Evolutionary conservation across 2,888 invertebrate genomes (phyloP), one percentile per base, ranked within the genome.

Genomic region (Nyleta sp.): DNA sequence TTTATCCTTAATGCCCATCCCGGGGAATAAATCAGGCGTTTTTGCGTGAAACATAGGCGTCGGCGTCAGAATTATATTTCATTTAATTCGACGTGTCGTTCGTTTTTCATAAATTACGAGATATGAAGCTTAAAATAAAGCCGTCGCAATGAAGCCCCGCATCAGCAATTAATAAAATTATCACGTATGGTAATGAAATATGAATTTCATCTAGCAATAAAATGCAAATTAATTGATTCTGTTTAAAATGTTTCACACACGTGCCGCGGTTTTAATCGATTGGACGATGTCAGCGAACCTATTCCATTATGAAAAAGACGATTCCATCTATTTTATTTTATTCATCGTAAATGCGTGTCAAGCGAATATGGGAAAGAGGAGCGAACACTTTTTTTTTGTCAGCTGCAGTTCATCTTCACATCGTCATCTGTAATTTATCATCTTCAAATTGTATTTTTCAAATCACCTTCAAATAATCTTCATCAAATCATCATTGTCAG

Each of bases 81-180:
- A 22, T 46, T 46, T 22, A 20, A 11, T 46, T 11, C 20, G 8
- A 20, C 22, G 15, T 11, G 7, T 5, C 10, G 4, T 22, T 22
- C 20, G 42, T 17, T 17, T 42, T 42, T 7, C 15, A 10, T 15
- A 28, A 28, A 28, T 28, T 10, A 10, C 42, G 42, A 42, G 8
- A 17, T 8, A 42, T 42, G 10, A 10, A 17, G 48, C 18, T 48
- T 20, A 15, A 60, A 48, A 33, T 48, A 22, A 35, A 48, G 35
- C 35, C 35, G 33, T 46, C 22, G 48, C 33, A 48, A 46, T 60
- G 22, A 60, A 48, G 15, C 48, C 8, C 31, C 13, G 17, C 22
- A 22, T 22, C 48, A 31, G 60, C 22, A 60, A 60, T 60, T 60
- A 48, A 60, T 60, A 60, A 60, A 60, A 60, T 48, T 48, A 60